phyloP scores from a whole-genome alignment of 2,888 invertebrate genomes.

The Malacosoma neustria region DNA sequence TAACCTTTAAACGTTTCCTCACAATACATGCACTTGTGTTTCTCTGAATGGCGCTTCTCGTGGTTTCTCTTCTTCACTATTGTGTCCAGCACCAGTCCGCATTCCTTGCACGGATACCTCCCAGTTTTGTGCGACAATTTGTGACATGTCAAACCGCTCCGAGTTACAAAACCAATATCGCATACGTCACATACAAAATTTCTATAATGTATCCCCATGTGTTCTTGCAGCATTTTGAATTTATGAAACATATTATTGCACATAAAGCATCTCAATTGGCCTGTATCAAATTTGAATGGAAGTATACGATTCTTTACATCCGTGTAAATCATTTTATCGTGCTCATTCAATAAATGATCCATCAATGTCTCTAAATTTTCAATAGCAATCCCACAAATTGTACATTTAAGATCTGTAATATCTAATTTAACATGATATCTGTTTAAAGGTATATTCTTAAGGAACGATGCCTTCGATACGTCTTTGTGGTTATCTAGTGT shows the following conservation, averaged over 20 bases:
- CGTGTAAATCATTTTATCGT: slow-evolving; percentile 11
- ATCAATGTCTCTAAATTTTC: slow-evolving; percentile 10
- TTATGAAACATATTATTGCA: slow-evolving; percentile 11
- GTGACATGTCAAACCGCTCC: slow-evolving; percentile 7
- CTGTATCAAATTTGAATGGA: slow-evolving; percentile 18
- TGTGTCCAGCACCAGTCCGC: background rate
- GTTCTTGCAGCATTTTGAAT: slow-evolving; percentile 10
- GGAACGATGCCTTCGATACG: slow-evolving; percentile 4
- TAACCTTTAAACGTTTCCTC: slow-evolving; percentile 12
- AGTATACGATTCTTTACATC: slow-evolving; percentile 23
- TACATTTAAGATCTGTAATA: slow-evolving; percentile 12
- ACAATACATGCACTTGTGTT: slow-evolving; percentile 18
- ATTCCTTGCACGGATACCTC: background rate
- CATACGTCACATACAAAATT: slow-evolving; percentile 9
- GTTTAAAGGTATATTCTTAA: slow-evolving; percentile 1
- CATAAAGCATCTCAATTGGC: slow-evolving; percentile 11
- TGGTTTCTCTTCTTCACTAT: slow-evolving; percentile 8
- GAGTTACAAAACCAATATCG: slow-evolving; percentile 20
- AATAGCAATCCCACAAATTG: slow-evolving; percentile 11
- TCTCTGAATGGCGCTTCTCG: slow-evolving; percentile 11
- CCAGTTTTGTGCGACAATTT: background rate
- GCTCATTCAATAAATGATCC: slow-evolving; percentile 15
- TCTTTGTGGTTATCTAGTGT: slow-evolving; percentile 12
- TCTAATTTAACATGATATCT: slow-evolving; percentile 8
- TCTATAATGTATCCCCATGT: slow-evolving; percentile 11